Base-by-base conservation (phyloP, 2,888 invertebrate genomes). In the Brassicogethes aeneus region DNA sequence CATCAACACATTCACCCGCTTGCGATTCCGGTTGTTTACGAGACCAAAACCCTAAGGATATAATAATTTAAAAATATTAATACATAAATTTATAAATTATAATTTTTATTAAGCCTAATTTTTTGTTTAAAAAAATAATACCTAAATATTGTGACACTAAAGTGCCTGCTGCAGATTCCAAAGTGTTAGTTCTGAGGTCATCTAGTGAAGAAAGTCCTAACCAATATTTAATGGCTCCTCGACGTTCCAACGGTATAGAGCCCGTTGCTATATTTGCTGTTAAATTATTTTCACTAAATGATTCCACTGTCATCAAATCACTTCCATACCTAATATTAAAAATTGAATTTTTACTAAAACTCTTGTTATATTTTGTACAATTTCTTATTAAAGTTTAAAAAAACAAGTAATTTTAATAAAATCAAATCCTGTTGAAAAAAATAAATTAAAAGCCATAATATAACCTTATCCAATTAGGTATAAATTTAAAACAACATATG, bases 121-220 rank as follows among this genome's bases (percentile, higher is more conserved):
- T 3, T 15, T 17, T 15, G 2, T 23, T 2, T 10, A 23, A 36
- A 23, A 17, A 17, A 7, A 17, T 10, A 13, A 57, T 64, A 79
- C 91, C 91, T 48, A 91, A 88, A 65, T 92, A 93, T 69, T 93
- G 92, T 3, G 92, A 91, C 44, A 92, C 87, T 55, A 92, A 74
- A 47, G 85, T 80, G 39, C 92, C 92, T 39, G 89, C 87, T 16
- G 93, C 91, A 2, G 93, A 92, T 72, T 93, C 92, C 46, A 94
- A 72, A n/a, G 92, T 93, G 68, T 93, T 93, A 35, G 93, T 94
- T 63, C 90, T 77, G 40, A 94, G 77, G 68, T 92, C 91, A 68
- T 93, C 93, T 45, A 93, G 77, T 23, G 92, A 87, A 35, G 90
- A 87, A 54, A 92, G 75, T 41, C 93, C 93, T 45, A 92, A 72